These are phyloP conservation scores for Synanthedon tipuliformis DNA, from an alignment of 2,888 invertebrate genomes.

Conservation along the genomic window DNA sequence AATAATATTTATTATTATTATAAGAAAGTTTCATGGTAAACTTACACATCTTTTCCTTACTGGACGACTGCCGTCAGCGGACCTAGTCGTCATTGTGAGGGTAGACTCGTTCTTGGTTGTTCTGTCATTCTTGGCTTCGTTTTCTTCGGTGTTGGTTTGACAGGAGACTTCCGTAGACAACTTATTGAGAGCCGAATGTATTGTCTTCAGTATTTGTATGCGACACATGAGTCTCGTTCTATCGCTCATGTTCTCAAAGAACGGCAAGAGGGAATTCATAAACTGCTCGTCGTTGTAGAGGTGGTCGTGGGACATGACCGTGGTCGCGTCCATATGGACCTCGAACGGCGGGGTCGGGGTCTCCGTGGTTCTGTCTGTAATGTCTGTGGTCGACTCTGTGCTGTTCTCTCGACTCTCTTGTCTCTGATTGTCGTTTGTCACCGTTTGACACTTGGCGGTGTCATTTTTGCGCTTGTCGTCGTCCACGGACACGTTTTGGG, in stretches of 20 bases:
- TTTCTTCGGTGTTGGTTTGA: slow-evolving; percentile 39
- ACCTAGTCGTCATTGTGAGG: slow-evolving; percentile 44
- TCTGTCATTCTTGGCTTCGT: slow-evolving; percentile 34
- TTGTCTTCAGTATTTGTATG: slow-evolving; percentile 55
- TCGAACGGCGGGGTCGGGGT: slow-evolving; percentile 34
- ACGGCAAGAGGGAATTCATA: slow-evolving; percentile 54
- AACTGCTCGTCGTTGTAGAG: slow-evolving; percentile 57
- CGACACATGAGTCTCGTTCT: slow-evolving; percentile 50
- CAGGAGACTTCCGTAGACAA: slow-evolving; percentile 40
- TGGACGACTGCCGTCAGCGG: slow-evolving; percentile 55
- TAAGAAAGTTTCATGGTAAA: too few species aligned
- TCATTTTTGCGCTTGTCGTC: slow-evolving; percentile 38
- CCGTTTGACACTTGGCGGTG: slow-evolving; percentile 39
- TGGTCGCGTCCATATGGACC: slow-evolving; percentile 53
- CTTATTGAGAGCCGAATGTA: slow-evolving; percentile 47
- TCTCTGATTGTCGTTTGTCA: slow-evolving; percentile 32
- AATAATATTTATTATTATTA: too few species aligned
- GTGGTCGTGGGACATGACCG: slow-evolving; percentile 53
- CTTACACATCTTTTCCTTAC: slow-evolving; percentile 45
- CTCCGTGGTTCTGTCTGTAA: slow-evolving; percentile 27
- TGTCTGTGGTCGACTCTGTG: slow-evolving; percentile 33
- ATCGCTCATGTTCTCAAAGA: slow-evolving; percentile 60
- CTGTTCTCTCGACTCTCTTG: slow-evolving; percentile 39
- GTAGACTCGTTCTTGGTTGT: slow-evolving; percentile 14
- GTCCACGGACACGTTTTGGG: slow-evolving; percentile 47